Conservation (phyloP, 1,140 invertebrate species). For the Calliphora vicina region DNA sequence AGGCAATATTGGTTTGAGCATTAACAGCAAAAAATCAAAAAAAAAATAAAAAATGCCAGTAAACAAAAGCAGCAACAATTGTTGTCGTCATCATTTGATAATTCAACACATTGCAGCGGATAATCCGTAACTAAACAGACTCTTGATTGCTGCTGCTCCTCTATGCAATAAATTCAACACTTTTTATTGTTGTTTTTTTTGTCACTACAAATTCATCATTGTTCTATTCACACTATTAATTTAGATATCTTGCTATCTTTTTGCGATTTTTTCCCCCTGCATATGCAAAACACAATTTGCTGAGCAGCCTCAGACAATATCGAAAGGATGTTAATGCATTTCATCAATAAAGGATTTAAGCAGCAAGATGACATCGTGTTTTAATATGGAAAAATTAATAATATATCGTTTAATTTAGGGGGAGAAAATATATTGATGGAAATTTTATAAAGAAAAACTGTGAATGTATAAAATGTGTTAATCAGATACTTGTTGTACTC, state of each 20-base stretch:
- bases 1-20: neutral
- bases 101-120: slow-evolving; percentile 28
- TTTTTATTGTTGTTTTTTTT: neutral
- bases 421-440: too few relatives aligned
- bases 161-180: too few relatives aligned
- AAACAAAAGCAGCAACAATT: neutral
- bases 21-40: neutral
- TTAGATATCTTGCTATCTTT: neutral
- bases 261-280: neutral
- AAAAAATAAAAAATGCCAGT: too few relatives aligned
- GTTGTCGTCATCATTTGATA: neutral
- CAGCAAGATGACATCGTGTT: neutral
- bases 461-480: too few relatives aligned
- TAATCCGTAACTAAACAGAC: slow-evolving; percentile 26
- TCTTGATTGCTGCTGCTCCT: slow-evolving; percentile 22
- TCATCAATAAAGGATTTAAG: neutral
- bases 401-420: neutral
- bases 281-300: neutral
- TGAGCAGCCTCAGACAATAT: neutral
- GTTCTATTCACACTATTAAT: neutral
- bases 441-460: too few relatives aligned
- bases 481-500: too few relatives aligned
- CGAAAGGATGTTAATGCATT: neutral
- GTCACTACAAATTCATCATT: neutral
- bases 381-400: neutral